Conservation (phyloP, 2,113 vertebrate genomes). For the Bos javanicus region DNA sequence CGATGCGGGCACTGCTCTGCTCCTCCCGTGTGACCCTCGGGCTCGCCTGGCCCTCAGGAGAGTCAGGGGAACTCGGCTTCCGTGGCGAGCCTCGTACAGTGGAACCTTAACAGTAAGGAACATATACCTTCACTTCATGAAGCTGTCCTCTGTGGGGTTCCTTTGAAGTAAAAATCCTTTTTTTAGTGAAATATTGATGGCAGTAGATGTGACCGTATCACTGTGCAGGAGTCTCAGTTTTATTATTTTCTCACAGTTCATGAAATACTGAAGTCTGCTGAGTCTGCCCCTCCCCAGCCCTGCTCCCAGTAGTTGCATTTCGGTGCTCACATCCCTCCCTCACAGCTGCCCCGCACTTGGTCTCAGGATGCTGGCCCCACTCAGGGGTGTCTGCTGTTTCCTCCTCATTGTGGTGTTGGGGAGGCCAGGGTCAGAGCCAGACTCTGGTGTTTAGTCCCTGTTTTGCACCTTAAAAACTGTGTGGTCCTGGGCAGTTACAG, state of each 20-base stretch:
- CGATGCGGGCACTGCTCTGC: accelerated
- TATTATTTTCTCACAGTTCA: background rate
- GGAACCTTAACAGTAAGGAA: background rate
- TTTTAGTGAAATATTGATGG: background rate
- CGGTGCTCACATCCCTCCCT: background rate
- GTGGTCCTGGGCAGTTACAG: background rate
- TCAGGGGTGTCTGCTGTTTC: background rate
- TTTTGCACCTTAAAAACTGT: background rate
- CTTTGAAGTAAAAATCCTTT: background rate
- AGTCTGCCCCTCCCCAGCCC: background rate
- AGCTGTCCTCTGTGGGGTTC: background rate
- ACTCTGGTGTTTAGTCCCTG: background rate
- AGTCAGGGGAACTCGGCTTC: background rate
- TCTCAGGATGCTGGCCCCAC: background rate
- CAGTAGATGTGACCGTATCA: background rate
- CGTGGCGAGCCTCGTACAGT: background rate
- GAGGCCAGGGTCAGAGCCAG: background rate
- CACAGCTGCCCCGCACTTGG: too few species aligned
- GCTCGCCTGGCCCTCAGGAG: background rate
- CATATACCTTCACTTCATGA: background rate
- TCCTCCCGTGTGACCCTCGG: accelerated
- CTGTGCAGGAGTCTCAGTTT: background rate
- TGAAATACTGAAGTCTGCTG: too few species aligned
- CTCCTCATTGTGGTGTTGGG: background rate
- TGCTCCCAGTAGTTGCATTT: accelerated